Conservation (phyloP, 2,797 vertebrate genomes). For the Silurus aristotelis region DNA sequence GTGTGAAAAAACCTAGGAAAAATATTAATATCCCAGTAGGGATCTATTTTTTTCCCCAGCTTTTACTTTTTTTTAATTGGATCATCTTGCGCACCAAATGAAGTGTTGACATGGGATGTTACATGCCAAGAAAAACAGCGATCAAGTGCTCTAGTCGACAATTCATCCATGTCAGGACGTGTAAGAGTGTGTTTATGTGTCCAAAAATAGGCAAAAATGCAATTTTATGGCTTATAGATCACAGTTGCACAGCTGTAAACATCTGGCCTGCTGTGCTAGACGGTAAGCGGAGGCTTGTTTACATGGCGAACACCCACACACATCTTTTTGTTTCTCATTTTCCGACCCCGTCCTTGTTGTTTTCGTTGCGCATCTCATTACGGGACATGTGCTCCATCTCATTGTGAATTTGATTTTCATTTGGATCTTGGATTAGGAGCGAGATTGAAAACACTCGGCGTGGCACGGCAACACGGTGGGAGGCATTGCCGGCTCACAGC, state of each 20-base stretch:
- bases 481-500: no score
- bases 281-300: constrained; percentile 5
- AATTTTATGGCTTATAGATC: constrained; percentile 3
- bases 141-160: not conserved
- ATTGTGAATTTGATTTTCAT: not conserved
- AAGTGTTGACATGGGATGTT: constrained; percentile 4
- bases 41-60: not conserved
- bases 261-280: constrained; percentile 24
- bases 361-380: not conserved
- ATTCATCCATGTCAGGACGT: not conserved
- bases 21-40: not conserved
- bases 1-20: not conserved
- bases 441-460: no score
- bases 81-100: not conserved
- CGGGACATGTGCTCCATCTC: no score
- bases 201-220: not conserved
- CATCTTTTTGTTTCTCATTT: not conserved
- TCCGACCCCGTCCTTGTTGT: not conserved
- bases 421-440: no score
- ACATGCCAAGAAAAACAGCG: constrained; percentile 6
- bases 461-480: not conserved
- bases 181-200: constrained; percentile 15
- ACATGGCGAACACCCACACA: not conserved
- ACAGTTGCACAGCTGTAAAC: constrained; percentile 22
- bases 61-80: not conserved